phyloP scores from a whole-genome alignment of 2,888 invertebrate species.

The Folsomia candida region DNA sequence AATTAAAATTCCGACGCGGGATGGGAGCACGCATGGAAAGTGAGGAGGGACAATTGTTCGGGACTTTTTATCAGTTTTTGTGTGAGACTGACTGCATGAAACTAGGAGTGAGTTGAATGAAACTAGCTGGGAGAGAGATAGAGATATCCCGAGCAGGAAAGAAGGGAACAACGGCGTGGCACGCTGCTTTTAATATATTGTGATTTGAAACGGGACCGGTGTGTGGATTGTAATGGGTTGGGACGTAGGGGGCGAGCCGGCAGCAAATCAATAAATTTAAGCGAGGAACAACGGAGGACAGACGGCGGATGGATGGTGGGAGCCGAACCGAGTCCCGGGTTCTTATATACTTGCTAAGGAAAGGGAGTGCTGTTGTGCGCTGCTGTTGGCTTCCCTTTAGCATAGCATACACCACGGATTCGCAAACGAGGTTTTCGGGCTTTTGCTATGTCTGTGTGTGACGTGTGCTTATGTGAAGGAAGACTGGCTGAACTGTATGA shows the following conservation, averaged over 20 bases:
- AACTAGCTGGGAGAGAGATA: too few relatives aligned
- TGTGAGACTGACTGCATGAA: background rate
- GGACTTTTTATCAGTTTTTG: background rate
- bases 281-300: background rate
- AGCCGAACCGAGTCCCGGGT: conserved; percentile 15
- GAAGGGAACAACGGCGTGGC: too few relatives aligned
- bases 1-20: background rate
- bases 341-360: background rate
- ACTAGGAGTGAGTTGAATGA: too few relatives aligned
- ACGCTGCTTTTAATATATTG: background rate
- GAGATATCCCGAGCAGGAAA: background rate
- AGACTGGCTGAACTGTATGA: background rate
- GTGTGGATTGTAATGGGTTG: background rate
- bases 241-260: conserved; percentile 11
- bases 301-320: background rate
- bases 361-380: conserved; percentile 8
- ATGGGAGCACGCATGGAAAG: background rate
- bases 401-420: background rate
- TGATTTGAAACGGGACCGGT: conserved; percentile 5
- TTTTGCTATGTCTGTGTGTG: conserved; percentile 2
- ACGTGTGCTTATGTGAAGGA: conserved; percentile 10
- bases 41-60: background rate
- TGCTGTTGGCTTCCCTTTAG: background rate
- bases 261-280: conserved; percentile 13
- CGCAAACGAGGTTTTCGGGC: background rate